Evolutionary conservation across 2,888 invertebrate species (phyloP), one percentile per base, ranked within the genome.

Genomic region (Neoascia interrupta): DNA sequence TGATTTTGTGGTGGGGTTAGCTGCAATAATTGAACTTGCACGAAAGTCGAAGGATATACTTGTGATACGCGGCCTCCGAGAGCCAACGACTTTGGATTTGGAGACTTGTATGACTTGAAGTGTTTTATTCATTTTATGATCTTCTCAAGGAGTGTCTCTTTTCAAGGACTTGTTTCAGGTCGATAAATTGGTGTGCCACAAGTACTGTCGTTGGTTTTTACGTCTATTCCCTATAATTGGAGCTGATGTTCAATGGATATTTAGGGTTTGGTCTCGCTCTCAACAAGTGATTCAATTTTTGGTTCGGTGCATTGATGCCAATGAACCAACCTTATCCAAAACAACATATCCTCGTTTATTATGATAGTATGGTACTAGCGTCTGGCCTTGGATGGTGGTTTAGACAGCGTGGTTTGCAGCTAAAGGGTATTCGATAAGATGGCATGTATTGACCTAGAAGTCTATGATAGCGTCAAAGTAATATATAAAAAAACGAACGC

Each of bases 171-270:
- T 11, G 6, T 21, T n/a, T 19, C 31, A 8, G n/a, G 43, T 45
- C 37, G 10, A 61, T 37, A 21, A 13, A 47, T 26, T 19, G 47
- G 13, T 10, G 47, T 6, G 37, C 11, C 10, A 13, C 21, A 31
- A 56, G 28, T 13, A 49, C 19, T 8, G 5, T 1, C 5, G 10
- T 31, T 58, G 10, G 31, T 31, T 31, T 31, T 31, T 39, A n/a
- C n/a, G n/a, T n/a, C n/a, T n/a, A n/a, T 23, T 39, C 8, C 11
- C 28, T 11, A 37, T 47, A 61, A 61, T 61, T 61, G 61, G 61
- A 18, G 26, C 18, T 18, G 49, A 34, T 15, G 18, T 3, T 43
- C 21, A 23, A 43, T 43, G n/a, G n/a, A n/a, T n/a, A n/a, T n/a
- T n/a, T n/a, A n/a, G n/a, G n/a, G 8, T 8, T 26, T 26, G 26